Evolutionary conservation across 2,113 vertebrate genomes (phyloP).

Genomic region (Ivindomyrus marchei): DNA sequence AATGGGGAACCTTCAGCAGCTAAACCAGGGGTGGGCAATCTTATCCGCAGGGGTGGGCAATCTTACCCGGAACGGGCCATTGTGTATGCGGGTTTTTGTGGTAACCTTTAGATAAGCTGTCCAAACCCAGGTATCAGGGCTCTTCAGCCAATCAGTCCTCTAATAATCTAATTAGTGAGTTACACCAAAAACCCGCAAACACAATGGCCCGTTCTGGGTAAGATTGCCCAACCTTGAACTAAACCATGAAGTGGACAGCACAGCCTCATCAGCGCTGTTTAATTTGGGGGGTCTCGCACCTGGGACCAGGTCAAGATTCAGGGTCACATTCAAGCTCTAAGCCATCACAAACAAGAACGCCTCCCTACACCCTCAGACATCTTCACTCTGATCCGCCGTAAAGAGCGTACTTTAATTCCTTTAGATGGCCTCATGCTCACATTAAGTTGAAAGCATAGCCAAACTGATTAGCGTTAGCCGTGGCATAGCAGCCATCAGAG

Average conservation of each 20-base stretch:
- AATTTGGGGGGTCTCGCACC: not conserved
- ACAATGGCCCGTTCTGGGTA: too few relatives aligned
- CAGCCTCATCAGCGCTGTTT: not conserved
- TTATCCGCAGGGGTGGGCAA: too few relatives aligned
- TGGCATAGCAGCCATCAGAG: not conserved
- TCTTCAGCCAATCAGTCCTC: too few relatives aligned
- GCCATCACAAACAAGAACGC: not conserved
- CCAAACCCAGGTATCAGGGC: too few relatives aligned
- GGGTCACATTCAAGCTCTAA: not conserved
- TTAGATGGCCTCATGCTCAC: not conserved
- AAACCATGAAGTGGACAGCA: not conserved
- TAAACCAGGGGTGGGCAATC: not conserved
- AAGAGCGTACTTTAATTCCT: not conserved
- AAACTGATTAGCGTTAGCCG: not conserved
- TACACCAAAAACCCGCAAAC: too few relatives aligned
- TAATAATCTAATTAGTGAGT: too few relatives aligned
- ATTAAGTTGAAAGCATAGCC: not conserved
- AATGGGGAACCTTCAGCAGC: not conserved
- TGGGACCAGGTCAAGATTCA: not conserved
- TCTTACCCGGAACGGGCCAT: too few relatives aligned
- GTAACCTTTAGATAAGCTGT: too few relatives aligned
- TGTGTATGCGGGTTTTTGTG: too few relatives aligned
- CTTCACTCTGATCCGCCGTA: not conserved
- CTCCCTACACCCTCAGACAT: not conserved
- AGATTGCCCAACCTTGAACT: not conserved